Evolutionary conservation across 2,113 vertebrate species (phyloP), one percentile per base, ranked within the genome.

Genomic region (Hipposideros armiger): DNA sequence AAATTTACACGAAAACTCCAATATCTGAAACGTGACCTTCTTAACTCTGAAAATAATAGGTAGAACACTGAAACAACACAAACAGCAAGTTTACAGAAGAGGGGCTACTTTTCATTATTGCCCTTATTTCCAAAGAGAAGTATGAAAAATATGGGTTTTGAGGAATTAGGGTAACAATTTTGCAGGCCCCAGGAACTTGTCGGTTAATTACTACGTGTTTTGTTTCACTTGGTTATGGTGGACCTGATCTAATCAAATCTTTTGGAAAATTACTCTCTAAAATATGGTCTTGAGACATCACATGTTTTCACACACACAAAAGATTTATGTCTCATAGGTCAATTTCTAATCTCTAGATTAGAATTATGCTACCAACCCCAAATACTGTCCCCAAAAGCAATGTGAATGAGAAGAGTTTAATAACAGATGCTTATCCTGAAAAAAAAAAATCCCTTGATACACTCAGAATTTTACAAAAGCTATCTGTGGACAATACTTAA

Each of bases 381-480:
- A 95, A 45, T 36, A 85, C 36, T 13, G 19, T 17, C 67, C 19
- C 52, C 4, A 19, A 89, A 83, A 91, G 32, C 42, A 72, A 77
- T 24, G 7, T 58, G 42, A 92, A 76, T 32, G 22, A 60, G 47
- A 56, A 24, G 77, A 72, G 56, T 45, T 90, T 45, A 93, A 30
- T 87, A 70, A 93, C 8, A 73, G 20, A 87, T 50, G 13, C 13
- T 87, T 92, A 86, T 45, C 26, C 60, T 89, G 7, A 42, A 5
- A 11, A 42, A n/a, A 22, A 30, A 36, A 58, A 60, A 4, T 56
- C 17, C 70, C 32, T 2, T 52, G 42, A 94, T 36, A 52, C 30
- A 77, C 52, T 93, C 19, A 56, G 28, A 76, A 67, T 92, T 93
- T 91, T 67, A 92, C 10, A 66, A 74, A 86, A 77, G 45, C 28